These are phyloP conservation scores for Abramis brama DNA, from an alignment of 2,113 vertebrate genomes.

Conservation along the genomic window DNA sequence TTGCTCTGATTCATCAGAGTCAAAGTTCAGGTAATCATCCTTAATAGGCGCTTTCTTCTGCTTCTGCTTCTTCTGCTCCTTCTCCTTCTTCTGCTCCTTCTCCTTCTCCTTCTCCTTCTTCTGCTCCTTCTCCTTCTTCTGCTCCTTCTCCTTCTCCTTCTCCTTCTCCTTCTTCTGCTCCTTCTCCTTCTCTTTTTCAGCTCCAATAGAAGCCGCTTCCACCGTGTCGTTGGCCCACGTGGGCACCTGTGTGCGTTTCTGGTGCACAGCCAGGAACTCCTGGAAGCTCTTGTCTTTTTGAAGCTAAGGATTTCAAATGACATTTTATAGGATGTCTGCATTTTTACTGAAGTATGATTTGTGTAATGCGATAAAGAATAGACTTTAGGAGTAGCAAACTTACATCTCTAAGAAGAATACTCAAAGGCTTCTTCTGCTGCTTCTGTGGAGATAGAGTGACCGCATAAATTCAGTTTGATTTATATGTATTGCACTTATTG, in stretches of 20 bases:
- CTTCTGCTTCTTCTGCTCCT: neutral
- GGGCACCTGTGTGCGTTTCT: slow-evolving; percentile 83
- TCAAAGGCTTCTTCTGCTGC: slow-evolving; percentile 75
- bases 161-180: neutral
- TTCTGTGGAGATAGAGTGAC: slow-evolving; percentile 59
- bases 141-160: neutral
- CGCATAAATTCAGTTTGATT: neutral
- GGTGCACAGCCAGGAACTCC: slow-evolving; percentile 92
- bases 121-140: neutral
- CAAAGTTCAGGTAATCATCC: slow-evolving; percentile 95
- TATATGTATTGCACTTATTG: neutral
- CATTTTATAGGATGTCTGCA: neutral
- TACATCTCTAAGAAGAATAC: slow-evolving; percentile 76
- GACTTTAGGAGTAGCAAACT: slow-evolving; percentile 56
- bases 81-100: slow-evolving; percentile 37
- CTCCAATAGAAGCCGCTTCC: slow-evolving; percentile 46
- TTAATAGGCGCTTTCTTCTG: slow-evolving; percentile 53
- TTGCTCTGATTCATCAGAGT: slow-evolving; percentile 78
- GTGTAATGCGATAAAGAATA: neutral
- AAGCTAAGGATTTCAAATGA: slow-evolving; percentile 74
- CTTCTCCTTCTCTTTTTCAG: slow-evolving; percentile 26
- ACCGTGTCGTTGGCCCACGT: slow-evolving; percentile 88
- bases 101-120: slow-evolving; percentile 29
- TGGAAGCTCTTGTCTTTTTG: slow-evolving; percentile 83
- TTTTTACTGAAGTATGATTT: neutral